Percentiles rank a stretch among this genome's conserved stretches.
These are phyloP conservation scores for Periphyllus acericola DNA, from an alignment of 2,888 invertebrate genomes.

Conservation along the genomic window DNA sequence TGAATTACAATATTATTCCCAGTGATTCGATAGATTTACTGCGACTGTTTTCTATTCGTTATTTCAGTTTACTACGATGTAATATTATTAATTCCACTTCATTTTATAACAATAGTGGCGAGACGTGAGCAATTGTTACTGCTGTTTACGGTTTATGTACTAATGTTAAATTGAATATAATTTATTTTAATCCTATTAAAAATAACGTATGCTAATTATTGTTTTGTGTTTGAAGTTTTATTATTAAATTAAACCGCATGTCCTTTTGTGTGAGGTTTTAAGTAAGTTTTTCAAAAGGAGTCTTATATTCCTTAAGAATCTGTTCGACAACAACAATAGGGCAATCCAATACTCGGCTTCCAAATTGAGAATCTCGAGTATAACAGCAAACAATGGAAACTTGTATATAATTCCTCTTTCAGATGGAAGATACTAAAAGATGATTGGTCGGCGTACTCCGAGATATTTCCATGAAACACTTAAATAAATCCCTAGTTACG, in stretches of 20 bases:
- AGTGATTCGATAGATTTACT: not conserved
- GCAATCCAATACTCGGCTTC: constrained; percentile 36
- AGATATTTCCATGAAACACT: constrained; percentile 35
- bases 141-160: not conserved
- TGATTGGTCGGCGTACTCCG: constrained; percentile 27
- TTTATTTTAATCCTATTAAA: constrained; percentile 38
- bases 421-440: constrained; percentile 23
- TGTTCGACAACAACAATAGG: constrained; percentile 19
- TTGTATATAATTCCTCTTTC: constrained; percentile 38
- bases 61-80: not conserved
- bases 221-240: not conserved
- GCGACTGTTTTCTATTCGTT: not conserved
- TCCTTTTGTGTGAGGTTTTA: constrained; percentile 22
- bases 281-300: constrained; percentile 43
- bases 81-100: not conserved
- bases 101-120: not conserved
- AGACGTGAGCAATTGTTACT: not conserved
- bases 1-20: not conserved
- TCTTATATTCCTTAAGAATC: constrained; percentile 21
- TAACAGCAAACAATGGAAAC: constrained; percentile 33
- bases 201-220: constrained; percentile 38
- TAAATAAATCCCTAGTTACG: not conserved
- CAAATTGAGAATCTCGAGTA: constrained; percentile 43
- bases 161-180: not conserved
- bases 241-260: constrained; percentile 29